Evolutionary conservation across 2,113 vertebrate species (phyloP).

Genomic region (Amazona vittata): DNA sequence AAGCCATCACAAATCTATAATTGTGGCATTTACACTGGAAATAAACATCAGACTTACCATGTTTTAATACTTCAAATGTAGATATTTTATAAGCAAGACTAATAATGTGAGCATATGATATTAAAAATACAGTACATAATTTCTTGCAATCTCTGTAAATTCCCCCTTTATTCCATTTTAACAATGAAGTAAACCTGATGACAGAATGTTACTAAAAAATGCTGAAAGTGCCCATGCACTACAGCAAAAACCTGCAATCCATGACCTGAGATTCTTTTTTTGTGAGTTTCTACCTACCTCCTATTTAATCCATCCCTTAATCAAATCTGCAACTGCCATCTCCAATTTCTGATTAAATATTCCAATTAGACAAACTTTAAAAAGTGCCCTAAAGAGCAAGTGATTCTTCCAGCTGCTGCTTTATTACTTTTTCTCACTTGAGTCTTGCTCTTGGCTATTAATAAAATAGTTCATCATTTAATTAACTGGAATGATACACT

Average conservation of each 20-base stretch:
- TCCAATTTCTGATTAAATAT: constrained; percentile 26
- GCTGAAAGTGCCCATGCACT: not conserved
- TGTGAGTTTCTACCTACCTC: not conserved
- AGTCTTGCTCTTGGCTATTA: not conserved
- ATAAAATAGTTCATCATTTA: constrained; percentile 16
- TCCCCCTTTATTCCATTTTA: not conserved
- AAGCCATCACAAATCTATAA: not conserved
- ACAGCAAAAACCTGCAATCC: not conserved
- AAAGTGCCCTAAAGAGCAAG: not conserved
- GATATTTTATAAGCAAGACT: not conserved
- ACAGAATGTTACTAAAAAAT: not conserved
- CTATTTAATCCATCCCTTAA: not conserved
- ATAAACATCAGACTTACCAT: not conserved
- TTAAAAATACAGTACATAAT: not conserved
- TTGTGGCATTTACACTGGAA: not conserved
- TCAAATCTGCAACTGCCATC: constrained; percentile 19
- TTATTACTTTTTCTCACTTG: constrained; percentile 16
- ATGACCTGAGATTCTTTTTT: not conserved
- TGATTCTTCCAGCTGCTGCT: not conserved
- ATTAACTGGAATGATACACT: constrained; percentile 9
- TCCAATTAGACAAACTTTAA: not conserved
- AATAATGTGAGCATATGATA: not conserved
- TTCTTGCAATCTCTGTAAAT: not conserved
- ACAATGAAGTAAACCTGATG: not conserved
- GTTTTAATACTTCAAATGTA: not conserved